Evolutionary conservation across 2,113 vertebrate species (phyloP), one percentile per base, ranked within the genome.

Genomic region (Felis catus): DNA sequence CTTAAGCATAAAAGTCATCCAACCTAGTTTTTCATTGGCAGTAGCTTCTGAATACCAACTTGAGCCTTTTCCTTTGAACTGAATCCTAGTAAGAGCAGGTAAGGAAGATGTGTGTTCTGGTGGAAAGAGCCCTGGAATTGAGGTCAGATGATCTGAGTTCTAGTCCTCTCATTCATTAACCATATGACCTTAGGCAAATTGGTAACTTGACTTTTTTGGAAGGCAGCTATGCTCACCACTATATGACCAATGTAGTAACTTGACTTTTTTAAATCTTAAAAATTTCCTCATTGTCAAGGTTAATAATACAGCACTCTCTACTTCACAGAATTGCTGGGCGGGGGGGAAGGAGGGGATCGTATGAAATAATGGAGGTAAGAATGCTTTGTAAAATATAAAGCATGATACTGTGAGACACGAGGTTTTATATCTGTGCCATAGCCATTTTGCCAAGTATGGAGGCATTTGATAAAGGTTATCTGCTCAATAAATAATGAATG

Each of bases 221-320:
- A 99, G 98, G 98, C 98, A 99, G 98, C 98, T 99, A 99, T 99
- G 98, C 98, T 99, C 96, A 99, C 98, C 98, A 98, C 98, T 98
- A 98, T 99, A 99, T 98, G 98, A 99, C 98, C 98, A 99, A 98
- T 97, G 98, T 25, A 41, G 73, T 45, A 45, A 76, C 71, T 36
- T 88, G 76, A 95, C 25, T 71, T 89, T 73, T 94, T 82, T 78
- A 5, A 95, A 92, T 81, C n/a, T 70, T 71, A 70, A 93, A 87
- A 79, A 31, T 93, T 19, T 78, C 63, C 55, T 91, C 74, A 91
- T 53, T 76, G 74, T 73, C 45, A 86, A 93, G 73, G 58, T 76
- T 82, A 83, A 45, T 66, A 80, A 89, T 55, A 93, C 33, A 31
- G 41, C 58, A 58, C 10, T 63, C 31, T 39, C 86, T 86, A 51